A percentile compares a stretch with the other conserved stretches of the same genome.
Evolutionary conservation across 2,888 invertebrate species (phyloP).

Genomic region (Nemotelus nigrinus): DNA sequence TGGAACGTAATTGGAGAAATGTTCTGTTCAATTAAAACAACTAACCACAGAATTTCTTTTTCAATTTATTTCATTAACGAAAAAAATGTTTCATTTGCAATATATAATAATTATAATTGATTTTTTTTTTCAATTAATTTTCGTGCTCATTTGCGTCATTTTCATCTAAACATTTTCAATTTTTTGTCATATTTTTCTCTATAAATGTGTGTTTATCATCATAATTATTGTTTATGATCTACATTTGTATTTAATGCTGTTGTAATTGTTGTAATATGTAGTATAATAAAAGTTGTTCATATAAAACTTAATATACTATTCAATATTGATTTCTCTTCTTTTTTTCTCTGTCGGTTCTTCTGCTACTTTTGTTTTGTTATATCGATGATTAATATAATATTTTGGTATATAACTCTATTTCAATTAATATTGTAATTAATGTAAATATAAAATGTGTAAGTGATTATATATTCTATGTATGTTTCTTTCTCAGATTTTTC

Average conservation of each 20-base stretch:
- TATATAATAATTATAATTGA: slow-evolving; percentile 28
- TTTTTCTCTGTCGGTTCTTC: neutral
- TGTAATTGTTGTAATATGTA: too few relatives aligned
- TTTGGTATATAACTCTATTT: neutral
- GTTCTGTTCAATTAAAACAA: too few relatives aligned
- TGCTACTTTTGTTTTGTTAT: slow-evolving; percentile 5
- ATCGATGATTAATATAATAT: neutral
- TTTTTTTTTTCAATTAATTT: slow-evolving; percentile 24
- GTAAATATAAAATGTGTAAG: slow-evolving; percentile 4
- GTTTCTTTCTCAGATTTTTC: neutral
- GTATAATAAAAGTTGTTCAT: slow-evolving; percentile 42
- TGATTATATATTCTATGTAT: neutral
- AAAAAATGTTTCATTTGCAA: slow-evolving; percentile 38
- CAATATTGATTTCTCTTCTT: neutral
- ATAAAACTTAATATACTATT: slow-evolving; percentile 38
- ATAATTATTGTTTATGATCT: slow-evolving; percentile 39
- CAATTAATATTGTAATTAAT: slow-evolving; percentile 2
- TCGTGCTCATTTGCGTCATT: neutral
- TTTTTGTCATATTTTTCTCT: slow-evolving; percentile 7
- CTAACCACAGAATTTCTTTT: neutral
- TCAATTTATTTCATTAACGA: slow-evolving; percentile 29
- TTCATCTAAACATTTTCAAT: slow-evolving; percentile 11
- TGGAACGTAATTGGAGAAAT: too few relatives aligned
- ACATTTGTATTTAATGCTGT: neutral
- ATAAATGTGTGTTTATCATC: slow-evolving; percentile 14